Percentiles rank a stretch among this genome's conserved stretches.
These are phyloP conservation scores for Drosophila malerkotliana DNA, from an alignment of 1,140 invertebrate genomes.

Conservation along the genomic window DNA sequence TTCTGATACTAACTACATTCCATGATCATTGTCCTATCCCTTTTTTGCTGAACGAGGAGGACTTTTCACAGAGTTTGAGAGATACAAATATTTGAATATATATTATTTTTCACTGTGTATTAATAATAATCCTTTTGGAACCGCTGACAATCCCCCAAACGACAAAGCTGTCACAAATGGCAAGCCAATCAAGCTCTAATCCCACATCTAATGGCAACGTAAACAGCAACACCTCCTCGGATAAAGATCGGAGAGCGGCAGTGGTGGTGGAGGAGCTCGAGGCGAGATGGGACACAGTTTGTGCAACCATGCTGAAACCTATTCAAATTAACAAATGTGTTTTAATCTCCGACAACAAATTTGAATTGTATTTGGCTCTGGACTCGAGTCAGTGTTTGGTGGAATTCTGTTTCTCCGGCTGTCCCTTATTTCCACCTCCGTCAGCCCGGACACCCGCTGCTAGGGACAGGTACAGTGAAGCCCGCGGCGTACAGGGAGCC, in stretches of 20 bases:
- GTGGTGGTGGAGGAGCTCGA: neutral
- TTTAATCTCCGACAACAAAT: conserved; percentile 81
- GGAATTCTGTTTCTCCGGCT: conserved; percentile 41
- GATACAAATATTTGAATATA: neutral
- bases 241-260: conserved; percentile 22
- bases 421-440: neutral
- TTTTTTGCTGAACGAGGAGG: too few species aligned
- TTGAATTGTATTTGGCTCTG: conserved; percentile 60
- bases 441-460: conserved; percentile 60
- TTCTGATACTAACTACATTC: too few species aligned
- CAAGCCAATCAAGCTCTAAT: conserved; percentile 61
- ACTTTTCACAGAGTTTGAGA: too few species aligned
- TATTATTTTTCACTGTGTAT: neutral
- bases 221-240: conserved; percentile 58
- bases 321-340: conserved; percentile 82
- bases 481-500: conserved; percentile 22
- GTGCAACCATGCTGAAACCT: conserved; percentile 74
- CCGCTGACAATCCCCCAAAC: conserved; percentile 47
- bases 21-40: too few species aligned
- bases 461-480: conserved; percentile 49
- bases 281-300: conserved; percentile 31
- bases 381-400: conserved; percentile 27
- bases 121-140: conserved; percentile 33
- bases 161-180: conserved; percentile 62
- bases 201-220: conserved; percentile 55